Base-by-base conservation (phyloP, 92 coral and sea anemone species). In the Desmophyllum pertusum region DNA sequence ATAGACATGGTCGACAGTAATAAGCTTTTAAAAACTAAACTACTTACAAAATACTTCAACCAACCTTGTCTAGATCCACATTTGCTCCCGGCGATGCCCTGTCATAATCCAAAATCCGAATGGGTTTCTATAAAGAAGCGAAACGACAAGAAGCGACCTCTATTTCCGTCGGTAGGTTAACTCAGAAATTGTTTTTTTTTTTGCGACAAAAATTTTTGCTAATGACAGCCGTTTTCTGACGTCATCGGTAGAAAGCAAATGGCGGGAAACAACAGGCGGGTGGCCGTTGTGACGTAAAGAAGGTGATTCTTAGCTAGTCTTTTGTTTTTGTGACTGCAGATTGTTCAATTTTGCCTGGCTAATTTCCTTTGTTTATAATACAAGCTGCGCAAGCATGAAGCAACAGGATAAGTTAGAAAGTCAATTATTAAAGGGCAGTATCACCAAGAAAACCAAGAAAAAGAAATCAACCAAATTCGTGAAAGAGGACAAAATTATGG, bases 181-280 rank as follows among this genome's bases (percentile, higher is more conserved):
- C 65, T 59, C 21, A n/a, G 25, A 48, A 21, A 1, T 13, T 48
- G 14, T 21, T 13, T 3, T 13, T 43, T 8, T 8, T 43, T 43
- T 43, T 43, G 50, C 13, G 50, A 43, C 11, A 43, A 3, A n/a
- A n/a, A n/a, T n/a, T n/a, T 43, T 43, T 10, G 19, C n/a, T 18
- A 37, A 23, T 73, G 38, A 27, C 77, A 72, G 52, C 78, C 23
- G 78, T 63, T 74, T 48, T 46, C 23, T 74, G 62, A 74, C 63
- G 45, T 72, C 77, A 72, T n/a, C 9, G n/a, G 17, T 3, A 40
- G 50, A 29, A 43, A 40, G 29, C 21, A 42, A 71, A 42, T 42
- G 53, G 55, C 55, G 57, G 53, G 77, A 72, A 71, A 41, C 30
- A 21, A 21, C 7, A n/a, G 18, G 27, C 35, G 11, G 18, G 55